Evolutionary conservation across 2,113 vertebrate species (phyloP), one percentile per base, ranked within the genome.

Genomic region (Entelurus aequoreus): DNA sequence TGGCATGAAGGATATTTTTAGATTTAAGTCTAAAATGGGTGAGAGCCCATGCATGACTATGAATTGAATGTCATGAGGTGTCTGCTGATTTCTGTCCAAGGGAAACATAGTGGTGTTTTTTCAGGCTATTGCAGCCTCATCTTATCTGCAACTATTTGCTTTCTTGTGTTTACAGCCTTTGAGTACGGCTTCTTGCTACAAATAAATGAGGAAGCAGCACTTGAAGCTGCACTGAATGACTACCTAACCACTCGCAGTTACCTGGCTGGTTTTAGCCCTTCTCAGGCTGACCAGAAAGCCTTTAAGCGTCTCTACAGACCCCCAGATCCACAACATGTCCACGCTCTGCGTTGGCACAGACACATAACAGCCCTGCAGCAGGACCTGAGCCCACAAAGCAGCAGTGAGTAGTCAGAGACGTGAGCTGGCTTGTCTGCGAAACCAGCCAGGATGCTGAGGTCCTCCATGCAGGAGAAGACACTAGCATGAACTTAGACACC

Each of bases 211-310:
- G 92, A 92, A 83, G 85, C 88, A 55, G 86, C 84, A 86, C 89
- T 93, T 87, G 86, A 89, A 56, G 89, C 66, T 82, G 93, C 93
- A 79, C 87, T 98, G 90, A 91, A 97, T 52, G 88, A 92, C 84
- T 93, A 94, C 92, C 93, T 96, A 76, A 91, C 91, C 91, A 88
- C 90, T 40, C 94, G 94, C 88, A 97, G 96, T 92, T 97, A 98
- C 89, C 87, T 98, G 90, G 92, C 90, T 58, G 94, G 95, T 73
- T 94, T 94, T 88, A 81, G 88, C 73, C 91, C 93, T 77, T 95
- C 96, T 77, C 90, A 90, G 88, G 93, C 88, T 63, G 95, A 98
- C 77, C 82, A 89, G 80, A 92, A 91, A 65, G 91, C 85, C 66
- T 94, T 96, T 89, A 89, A 74, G 87, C 92, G 89, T 83, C 91